Evolutionary conservation across 2,797 vertebrate species (phyloP), one percentile per base, ranked within the genome.

Genomic region (Micromesistius poutassou): DNA sequence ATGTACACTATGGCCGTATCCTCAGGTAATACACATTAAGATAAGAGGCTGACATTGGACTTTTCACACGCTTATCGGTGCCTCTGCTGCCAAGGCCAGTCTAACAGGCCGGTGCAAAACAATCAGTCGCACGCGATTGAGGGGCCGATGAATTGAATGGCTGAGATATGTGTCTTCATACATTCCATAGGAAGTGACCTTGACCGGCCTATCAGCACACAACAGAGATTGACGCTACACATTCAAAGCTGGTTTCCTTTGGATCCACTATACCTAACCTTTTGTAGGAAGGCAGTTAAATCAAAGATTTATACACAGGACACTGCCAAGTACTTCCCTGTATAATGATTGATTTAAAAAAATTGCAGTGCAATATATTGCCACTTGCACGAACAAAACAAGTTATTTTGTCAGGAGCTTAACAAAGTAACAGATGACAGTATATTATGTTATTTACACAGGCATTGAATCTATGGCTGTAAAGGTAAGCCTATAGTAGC

Each of bases 51-150:
- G 30, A 4, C 74, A 81, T 1, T 74, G 30, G 10, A 19, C 72
- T 80, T 78, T 79, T 85, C 77, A 71, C 30, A 38, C 14, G 77
- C 75, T 82, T 90, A 89, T 90, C 87, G 74, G 78, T 22, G 31
- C 77, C n/a, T 31, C 3, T 2, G 4, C 72, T 83, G 7, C 77
- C 33, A 89, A 89, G 87, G 85, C 77, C 85, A 80, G 2, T n/a
- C 1, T 75, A 70, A 87, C 86, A 71, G 4, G 68, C 12, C 25
- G 75, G 30, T 72, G 8, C 30, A 71, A 66, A 70, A 46, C 28
- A n/a, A 42, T 1, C 8, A 68, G 74, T 80, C 79, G 42, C 79
- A 74, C 3, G 5, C 35, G 78, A 40, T n/a, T n/a, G n/a, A 55
- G 13, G 70, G n/a, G 31, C 22, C 1, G 1, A 16, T 71, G 14